phyloP scores from a whole-genome alignment of 2,113 vertebrate genomes.

The Sus scrofa region DNA sequence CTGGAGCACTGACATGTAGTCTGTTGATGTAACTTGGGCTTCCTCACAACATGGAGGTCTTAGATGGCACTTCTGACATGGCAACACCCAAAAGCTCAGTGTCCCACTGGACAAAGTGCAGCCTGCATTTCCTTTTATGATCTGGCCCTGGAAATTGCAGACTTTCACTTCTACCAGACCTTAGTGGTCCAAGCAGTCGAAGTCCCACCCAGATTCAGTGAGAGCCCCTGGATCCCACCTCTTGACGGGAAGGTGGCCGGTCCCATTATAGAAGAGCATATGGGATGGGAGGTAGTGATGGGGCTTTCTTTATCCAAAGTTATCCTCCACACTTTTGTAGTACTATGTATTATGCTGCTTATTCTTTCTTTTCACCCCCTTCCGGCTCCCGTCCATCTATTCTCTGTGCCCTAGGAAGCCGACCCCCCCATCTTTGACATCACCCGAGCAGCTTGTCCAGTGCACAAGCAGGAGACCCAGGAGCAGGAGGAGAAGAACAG shows the following conservation, averaged over 20 bases:
- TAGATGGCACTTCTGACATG: not conserved
- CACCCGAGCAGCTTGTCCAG: not conserved
- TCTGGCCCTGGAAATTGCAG: not conserved
- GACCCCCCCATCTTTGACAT: not conserved
- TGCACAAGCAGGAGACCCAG: not conserved
- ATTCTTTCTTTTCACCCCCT: not conserved
- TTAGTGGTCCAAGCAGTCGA: not conserved
- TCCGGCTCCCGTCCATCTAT: not conserved
- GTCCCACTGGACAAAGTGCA: not conserved
- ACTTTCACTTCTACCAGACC: not conserved
- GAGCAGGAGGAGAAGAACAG: not conserved
- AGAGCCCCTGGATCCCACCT: not conserved
- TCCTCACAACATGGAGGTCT: not conserved
- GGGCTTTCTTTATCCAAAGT: not conserved
- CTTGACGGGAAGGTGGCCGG: not conserved
- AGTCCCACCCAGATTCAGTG: not conserved
- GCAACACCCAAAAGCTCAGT: not conserved
- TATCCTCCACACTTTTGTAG: not conserved
- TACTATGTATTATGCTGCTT: not conserved
- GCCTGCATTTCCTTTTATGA: not conserved
- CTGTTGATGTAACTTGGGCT: not conserved
- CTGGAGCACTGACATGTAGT: not conserved
- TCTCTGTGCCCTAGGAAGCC: not conserved
- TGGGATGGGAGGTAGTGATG: not conserved
- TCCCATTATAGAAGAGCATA: not conserved